These are phyloP conservation scores for Capreolus pygargus DNA, from an alignment of 2,113 vertebrate genomes.

Conservation along the genomic window DNA sequence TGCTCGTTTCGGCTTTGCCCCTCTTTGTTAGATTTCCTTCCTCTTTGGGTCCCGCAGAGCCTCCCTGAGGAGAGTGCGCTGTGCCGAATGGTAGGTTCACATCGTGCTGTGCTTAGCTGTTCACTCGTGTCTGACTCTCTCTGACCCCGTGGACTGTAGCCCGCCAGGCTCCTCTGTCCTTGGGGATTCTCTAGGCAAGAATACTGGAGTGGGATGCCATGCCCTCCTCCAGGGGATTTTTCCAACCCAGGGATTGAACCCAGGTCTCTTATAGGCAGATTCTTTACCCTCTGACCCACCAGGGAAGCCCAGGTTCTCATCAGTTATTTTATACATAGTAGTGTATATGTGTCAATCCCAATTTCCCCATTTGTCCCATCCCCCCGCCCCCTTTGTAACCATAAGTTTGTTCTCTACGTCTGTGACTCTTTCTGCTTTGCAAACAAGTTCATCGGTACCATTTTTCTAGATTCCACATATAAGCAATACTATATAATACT, in stretches of 20 bases:
- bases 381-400: neutral
- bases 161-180: neutral
- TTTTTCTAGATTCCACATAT: neutral
- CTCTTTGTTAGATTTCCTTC: neutral
- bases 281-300: neutral
- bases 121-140: neutral
- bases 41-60: neutral
- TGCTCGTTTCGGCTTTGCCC: neutral
- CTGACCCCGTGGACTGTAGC: neutral
- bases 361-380: neutral
- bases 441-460: neutral
- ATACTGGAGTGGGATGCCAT: neutral
- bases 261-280: neutral
- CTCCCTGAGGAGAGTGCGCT: neutral
- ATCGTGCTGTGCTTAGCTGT: neutral
- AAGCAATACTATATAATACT: neutral
- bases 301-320: neutral
- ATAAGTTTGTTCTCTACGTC: neutral
- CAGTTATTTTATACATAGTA: neutral
- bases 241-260: neutral
- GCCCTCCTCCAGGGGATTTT: neutral
- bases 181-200: neutral
- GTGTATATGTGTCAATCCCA: neutral
- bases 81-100: neutral
- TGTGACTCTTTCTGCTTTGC: neutral